Evolutionary conservation across 2,113 vertebrate genomes (phyloP), one percentile per base, ranked within the genome.

Genomic region (Heteronetta atricapilla): DNA sequence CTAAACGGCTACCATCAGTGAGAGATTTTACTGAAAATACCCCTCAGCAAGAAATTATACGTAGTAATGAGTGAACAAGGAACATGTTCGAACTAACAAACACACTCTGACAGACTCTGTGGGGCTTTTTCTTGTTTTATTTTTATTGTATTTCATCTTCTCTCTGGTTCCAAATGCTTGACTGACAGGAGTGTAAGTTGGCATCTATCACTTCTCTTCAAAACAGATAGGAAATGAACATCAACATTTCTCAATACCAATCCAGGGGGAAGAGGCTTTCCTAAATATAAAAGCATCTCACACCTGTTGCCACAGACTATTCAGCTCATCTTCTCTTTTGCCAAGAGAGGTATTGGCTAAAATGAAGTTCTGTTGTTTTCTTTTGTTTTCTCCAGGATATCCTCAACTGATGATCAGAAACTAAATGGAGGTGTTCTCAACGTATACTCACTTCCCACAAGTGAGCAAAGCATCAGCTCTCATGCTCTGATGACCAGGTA

Each of bases 121-220:
- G 64, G 66, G 60, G 59, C 33, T 86, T 73, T 78, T 55, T 67
- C 46, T 63, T 60, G 36, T 55, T 87, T 96, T 63, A 77, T 93
- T 95, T 94, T 95, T 72, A 82, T 89, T 90, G 64, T 64, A 28
- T 67, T 95, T 81, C 46, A 52, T 75, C 93, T 91, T 86, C 91
- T 81, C 33, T 70, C 85, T 94, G 63, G 36, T 75, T 67, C 36
- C 68, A 93, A 80, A 63, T 5, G 20, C 68, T 74, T 91, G 89
- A 96, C 25, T 93, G 95, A 78, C 82, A 95, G 82, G 53, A 1
- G 1, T 55, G 81, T 85, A 94, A 82, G 88, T 64, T 96, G 94
- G 56, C 82, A 95, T 70, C 95, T 89, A 73, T 77, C 84, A 80
- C 68, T 86, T 72, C 34, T 82, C 77, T 72, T 74, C 85, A 74